A percentile compares a stretch with the other conserved stretches of the same genome.
Conservation (phyloP, 2,797 vertebrate species). For the Mastacembelus armatus region DNA sequence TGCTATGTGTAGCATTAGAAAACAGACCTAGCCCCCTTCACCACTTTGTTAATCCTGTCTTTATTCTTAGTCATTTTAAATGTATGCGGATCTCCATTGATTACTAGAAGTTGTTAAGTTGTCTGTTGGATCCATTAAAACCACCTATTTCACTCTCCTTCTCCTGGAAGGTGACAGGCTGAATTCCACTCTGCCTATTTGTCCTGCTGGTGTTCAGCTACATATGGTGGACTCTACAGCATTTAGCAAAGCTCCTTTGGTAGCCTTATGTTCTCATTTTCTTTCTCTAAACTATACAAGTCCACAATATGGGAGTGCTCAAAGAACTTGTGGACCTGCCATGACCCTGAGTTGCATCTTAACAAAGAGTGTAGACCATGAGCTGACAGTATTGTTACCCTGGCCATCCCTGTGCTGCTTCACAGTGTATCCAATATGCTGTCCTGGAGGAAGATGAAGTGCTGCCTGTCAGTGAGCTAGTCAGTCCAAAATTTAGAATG, state of each 20-base stretch:
- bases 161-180: conserved; percentile 6
- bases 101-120: conserved; percentile 41
- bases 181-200: conserved; percentile 38
- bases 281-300: conserved; percentile 24
- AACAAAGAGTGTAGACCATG: conserved; percentile 31
- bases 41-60: conserved; percentile 16
- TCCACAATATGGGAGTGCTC: conserved; percentile 46
- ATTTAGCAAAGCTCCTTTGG: conserved; percentile 5
- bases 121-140: conserved; percentile 37
- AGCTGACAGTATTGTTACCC: conserved; percentile 53
- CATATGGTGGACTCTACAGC: conserved; percentile 2
- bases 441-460: conserved; percentile 60
- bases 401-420: no score
- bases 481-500: conserved; percentile 45
- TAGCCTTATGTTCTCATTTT: conserved; percentile 19
- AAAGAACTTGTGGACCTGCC: conserved; percentile 37
- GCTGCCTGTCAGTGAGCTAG: conserved; percentile 41
- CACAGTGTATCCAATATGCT: conserved; percentile 30
- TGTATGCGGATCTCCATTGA: conserved; percentile 30
- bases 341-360: conserved; percentile 54
- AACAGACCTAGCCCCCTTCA: not conserved
- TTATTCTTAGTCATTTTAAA: conserved; percentile 20
- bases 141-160: conserved; percentile 20
- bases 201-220: conserved; percentile 27
- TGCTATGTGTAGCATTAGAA: conserved; percentile 10